phyloP scores from a whole-genome alignment of 2,797 vertebrate genomes.

The Gallirallus australis region DNA sequence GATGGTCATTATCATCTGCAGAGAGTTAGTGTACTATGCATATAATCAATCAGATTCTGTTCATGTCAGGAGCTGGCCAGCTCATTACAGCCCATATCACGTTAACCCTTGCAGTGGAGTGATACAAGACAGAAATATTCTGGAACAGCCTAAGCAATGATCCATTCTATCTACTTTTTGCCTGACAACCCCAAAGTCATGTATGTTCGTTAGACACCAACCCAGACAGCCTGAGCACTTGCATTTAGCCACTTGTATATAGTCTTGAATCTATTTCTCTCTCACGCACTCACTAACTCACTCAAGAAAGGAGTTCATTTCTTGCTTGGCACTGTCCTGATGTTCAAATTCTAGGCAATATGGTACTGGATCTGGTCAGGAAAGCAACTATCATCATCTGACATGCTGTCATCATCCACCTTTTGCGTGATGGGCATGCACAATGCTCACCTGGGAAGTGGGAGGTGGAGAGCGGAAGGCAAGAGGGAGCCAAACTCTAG shows the following conservation, averaged over 20 bases:
- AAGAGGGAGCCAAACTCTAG: neutral
- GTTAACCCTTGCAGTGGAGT: slow-evolving; percentile 74
- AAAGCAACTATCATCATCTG: neutral
- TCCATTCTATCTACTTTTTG: neutral
- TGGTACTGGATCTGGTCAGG: neutral
- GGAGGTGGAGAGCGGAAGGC: neutral
- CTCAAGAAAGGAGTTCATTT: neutral
- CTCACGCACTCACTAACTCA: neutral
- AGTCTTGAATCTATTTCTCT: neutral
- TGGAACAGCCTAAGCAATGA: neutral
- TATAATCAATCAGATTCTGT: slow-evolving; percentile 79
- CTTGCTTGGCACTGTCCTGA: neutral
- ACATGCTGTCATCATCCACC: neutral
- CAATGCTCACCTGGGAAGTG: neutral
- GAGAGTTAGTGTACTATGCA: slow-evolving; percentile 77
- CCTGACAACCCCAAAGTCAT: neutral
- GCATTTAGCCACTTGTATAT: neutral
- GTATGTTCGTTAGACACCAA: neutral
- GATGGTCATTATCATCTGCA: slow-evolving; percentile 79
- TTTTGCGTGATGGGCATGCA: neutral
- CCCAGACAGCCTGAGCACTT: neutral
- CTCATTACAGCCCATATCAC: slow-evolving; percentile 46
- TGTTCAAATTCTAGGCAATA: neutral
- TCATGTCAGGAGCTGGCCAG: slow-evolving; percentile 77
- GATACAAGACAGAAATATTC: slow-evolving; percentile 61